Percentiles rank a stretch among this genome's conserved stretches.
phyloP scores from a whole-genome alignment of 1,140 invertebrate genomes.

The Holcopasites calliopsidis region DNA sequence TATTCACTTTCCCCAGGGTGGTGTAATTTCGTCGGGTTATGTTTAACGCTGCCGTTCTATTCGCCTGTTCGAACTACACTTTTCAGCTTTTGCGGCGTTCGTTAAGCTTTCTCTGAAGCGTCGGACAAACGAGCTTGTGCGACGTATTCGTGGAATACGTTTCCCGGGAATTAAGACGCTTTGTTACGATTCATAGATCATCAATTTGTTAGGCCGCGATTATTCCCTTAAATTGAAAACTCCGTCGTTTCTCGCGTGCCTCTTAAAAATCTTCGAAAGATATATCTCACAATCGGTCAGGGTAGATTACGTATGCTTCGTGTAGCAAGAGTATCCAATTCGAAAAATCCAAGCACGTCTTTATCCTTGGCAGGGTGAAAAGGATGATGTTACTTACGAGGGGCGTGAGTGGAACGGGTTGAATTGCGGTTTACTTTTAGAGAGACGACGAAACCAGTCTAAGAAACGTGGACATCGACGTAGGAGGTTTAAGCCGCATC shows the following conservation, averaged over 20 bases:
- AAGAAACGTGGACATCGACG: neutral
- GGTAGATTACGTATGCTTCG: too few species aligned
- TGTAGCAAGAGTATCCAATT: neutral
- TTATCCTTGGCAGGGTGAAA: neutral
- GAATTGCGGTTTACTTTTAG: constrained; percentile 31
- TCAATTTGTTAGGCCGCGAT: too few species aligned
- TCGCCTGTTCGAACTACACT: neutral
- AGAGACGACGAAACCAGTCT: neutral
- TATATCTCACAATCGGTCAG: too few species aligned
- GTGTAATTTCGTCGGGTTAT: constrained; percentile 25
- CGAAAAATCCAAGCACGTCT: neutral
- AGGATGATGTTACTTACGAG: neutral
- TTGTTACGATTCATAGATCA: too few species aligned
- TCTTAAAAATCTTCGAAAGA: too few species aligned
- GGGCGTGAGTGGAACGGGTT: neutral
- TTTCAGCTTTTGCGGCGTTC: constrained; percentile 13
- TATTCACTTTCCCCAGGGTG: constrained; percentile 18
- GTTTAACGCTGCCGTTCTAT: neutral
- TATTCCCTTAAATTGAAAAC: too few species aligned
- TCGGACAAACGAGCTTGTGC: neutral
- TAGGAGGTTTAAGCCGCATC: neutral
- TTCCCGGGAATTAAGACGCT: neutral
- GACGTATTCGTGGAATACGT: neutral
- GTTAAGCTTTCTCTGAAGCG: neutral
- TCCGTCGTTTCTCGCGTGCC: too few species aligned